Evolutionary conservation across 2,888 invertebrate genomes (phyloP).

Genomic region (Cephus nigrinus): DNA sequence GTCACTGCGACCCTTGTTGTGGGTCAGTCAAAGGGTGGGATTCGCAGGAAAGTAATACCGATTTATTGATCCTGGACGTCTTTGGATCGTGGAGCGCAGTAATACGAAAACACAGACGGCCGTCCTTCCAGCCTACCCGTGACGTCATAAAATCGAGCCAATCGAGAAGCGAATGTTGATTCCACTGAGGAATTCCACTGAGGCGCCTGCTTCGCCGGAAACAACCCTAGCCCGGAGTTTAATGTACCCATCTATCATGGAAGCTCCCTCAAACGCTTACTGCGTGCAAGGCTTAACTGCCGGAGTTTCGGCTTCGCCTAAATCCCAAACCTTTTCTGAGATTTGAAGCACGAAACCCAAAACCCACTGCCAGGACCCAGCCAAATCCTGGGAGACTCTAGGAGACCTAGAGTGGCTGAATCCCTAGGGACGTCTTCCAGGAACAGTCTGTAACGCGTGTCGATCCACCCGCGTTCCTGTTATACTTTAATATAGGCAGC

Average conservation of each 20-base stretch:
- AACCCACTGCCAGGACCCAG: background rate
- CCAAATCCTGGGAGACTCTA: background rate
- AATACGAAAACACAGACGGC: background rate
- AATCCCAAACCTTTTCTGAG: too few species aligned
- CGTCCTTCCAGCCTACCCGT: background rate
- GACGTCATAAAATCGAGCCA: background rate
- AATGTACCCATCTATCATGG: too few species aligned
- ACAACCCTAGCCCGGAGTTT: too few species aligned
- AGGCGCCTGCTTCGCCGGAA: background rate
- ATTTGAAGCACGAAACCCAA: too few species aligned
- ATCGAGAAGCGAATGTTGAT: background rate
- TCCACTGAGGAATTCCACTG: background rate
- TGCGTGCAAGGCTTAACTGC: too few species aligned
- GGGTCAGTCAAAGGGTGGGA: background rate
- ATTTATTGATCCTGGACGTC: too few species aligned
- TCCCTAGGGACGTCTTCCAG: background rate
- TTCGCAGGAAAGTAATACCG: background rate
- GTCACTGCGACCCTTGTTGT: background rate
- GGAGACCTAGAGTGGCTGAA: background rate
- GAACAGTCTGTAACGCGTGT: background rate
- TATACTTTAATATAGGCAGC: background rate
- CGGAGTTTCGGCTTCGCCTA: too few species aligned
- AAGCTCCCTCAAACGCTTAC: too few species aligned
- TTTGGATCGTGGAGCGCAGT: background rate
- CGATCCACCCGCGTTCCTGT: background rate